Evolutionary conservation across 2,113 vertebrate species (phyloP).

Genomic region (Camelus dromedarius): DNA sequence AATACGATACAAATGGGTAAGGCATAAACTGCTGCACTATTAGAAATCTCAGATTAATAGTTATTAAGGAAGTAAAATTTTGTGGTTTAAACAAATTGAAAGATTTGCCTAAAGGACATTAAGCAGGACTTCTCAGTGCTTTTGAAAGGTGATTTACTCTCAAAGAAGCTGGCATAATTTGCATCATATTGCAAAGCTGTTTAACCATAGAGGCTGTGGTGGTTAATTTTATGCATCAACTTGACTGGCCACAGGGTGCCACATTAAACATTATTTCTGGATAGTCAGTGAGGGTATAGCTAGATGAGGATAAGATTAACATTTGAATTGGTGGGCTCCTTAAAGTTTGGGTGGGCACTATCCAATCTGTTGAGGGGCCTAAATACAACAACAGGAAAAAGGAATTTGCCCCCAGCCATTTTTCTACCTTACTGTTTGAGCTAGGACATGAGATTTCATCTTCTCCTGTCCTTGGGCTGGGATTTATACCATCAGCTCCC

Average conservation of each 20-base stretch:
- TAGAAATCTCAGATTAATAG: conserved; percentile 7
- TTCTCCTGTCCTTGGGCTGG: neutral
- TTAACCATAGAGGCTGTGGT: neutral
- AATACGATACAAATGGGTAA: conserved; percentile 10
- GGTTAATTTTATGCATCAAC: neutral
- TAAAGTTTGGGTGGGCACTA: neutral
- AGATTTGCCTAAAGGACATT: conserved; percentile 25
- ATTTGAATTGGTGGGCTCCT: neutral
- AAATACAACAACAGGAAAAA: neutral
- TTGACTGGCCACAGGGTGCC: neutral
- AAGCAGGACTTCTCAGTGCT: neutral
- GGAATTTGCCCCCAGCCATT: neutral
- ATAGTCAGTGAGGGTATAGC: neutral
- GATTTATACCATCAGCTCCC: neutral
- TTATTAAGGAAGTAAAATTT: conserved; percentile 56
- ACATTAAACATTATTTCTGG: neutral
- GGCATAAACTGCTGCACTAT: neutral
- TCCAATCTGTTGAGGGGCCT: neutral
- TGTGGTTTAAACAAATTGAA: conserved; percentile 38
- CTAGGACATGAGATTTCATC: neutral
- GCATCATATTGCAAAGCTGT: neutral
- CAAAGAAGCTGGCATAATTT: conserved; percentile 34
- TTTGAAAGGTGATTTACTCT: conserved; percentile 4
- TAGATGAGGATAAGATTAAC: neutral
- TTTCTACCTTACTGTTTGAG: neutral